A percentile compares a stretch with the other conserved stretches of the same genome.
Evolutionary conservation across 1,140 invertebrate species (phyloP).

Genomic region (Sitodiplosis mosellana): DNA sequence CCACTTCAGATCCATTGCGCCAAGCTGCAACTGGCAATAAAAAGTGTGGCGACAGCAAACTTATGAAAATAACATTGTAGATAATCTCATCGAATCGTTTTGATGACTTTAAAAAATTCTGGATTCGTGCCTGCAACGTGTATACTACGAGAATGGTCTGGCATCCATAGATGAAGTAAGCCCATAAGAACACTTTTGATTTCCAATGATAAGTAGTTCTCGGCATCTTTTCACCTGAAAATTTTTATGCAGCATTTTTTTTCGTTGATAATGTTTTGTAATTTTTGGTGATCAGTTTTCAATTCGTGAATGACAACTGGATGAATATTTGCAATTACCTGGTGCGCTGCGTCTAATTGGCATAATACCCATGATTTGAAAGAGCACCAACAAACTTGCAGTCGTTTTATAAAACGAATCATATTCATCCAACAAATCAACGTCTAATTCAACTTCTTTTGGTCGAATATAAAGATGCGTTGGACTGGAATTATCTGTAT

Average conservation of each 20-base stretch:
- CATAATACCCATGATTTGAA: constrained; percentile 53
- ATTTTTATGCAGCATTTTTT: background rate
- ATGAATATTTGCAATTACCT: constrained; percentile 17
- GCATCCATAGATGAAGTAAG: constrained; percentile 31
- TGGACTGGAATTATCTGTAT: background rate
- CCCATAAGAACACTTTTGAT: constrained; percentile 36
- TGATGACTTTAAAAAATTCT: constrained; percentile 31
- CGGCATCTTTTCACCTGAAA: constrained; percentile 23
- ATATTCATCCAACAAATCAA: constrained; percentile 30
- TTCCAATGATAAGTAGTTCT: constrained; percentile 29
- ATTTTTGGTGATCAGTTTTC: too few species aligned
- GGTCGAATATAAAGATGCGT: constrained; percentile 18
- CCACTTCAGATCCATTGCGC: constrained; percentile 42
- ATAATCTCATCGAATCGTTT: constrained; percentile 49
- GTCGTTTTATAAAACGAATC: constrained; percentile 46
- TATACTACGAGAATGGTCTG: constrained; percentile 32
- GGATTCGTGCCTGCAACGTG: constrained; percentile 31
- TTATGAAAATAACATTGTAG: constrained; percentile 48
- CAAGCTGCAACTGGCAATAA: constrained; percentile 44
- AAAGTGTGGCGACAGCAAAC: constrained; percentile 47
- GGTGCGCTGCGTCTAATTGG: constrained; percentile 39
- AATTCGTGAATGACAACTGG: constrained; percentile 10
- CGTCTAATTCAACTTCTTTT: constrained; percentile 19
- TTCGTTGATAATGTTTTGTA: too few species aligned
- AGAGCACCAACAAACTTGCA: constrained; percentile 41